Evolutionary conservation across 2,888 invertebrate species (phyloP).

Genomic region (Idaea biselata): DNA sequence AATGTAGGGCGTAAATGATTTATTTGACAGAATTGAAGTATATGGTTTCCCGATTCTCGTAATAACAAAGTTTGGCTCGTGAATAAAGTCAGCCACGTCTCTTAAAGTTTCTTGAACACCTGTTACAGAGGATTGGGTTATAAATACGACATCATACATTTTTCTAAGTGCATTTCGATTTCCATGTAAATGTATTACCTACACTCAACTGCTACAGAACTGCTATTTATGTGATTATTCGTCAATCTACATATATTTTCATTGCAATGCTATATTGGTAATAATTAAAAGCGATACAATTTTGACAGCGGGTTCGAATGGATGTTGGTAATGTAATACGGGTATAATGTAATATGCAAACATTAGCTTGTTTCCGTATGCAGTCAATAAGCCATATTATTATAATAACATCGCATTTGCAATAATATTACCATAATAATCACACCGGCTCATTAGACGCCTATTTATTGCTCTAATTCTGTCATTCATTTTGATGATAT

Average conservation of each 20-base stretch:
- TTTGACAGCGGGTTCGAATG: not conserved
- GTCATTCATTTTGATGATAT: slow-evolving; percentile 1
- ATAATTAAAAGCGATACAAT: not conserved
- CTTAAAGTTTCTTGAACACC: slow-evolving; percentile 3
- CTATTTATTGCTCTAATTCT: slow-evolving; percentile 1
- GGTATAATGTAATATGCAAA: not conserved
- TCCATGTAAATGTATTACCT: no score
- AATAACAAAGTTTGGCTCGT: slow-evolving; percentile 5
- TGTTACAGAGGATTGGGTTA: slow-evolving; percentile 6
- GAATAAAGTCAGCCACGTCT: slow-evolving; percentile 11
- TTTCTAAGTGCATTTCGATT: not conserved
- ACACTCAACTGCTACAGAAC: no score
- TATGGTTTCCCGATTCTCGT: slow-evolving; percentile 8
- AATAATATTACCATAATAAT: not conserved
- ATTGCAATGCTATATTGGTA: not conserved
- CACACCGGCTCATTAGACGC: not conserved
- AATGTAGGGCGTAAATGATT: not conserved
- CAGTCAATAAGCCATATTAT: not conserved
- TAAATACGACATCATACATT: slow-evolving; percentile 1
- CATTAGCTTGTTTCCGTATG: not conserved
- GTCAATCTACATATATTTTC: not conserved
- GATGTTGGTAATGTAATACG: not conserved
- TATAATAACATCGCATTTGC: not conserved
- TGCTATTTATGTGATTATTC: not conserved
- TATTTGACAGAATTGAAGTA: slow-evolving; percentile 3